phyloP scores from a whole-genome alignment of 2,797 vertebrate species.

The Denticeps clupeoides region DNA sequence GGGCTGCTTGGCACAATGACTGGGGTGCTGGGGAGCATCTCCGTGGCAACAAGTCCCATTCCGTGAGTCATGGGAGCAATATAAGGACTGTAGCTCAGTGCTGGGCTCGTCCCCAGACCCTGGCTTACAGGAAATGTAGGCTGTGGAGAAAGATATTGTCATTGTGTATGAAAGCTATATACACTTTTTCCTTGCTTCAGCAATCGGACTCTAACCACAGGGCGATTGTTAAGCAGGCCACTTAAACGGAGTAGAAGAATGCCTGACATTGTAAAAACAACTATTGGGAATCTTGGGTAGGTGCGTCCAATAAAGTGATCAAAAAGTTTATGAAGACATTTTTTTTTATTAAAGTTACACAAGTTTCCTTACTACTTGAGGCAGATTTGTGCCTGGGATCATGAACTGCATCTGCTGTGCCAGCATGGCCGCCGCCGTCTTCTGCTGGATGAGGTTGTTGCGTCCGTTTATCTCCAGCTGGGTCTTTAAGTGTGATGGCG shows the following conservation, averaged over 20 bases:
- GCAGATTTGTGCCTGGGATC: conserved; percentile 85
- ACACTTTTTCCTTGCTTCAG: no score
- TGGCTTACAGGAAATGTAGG: conserved; percentile 84
- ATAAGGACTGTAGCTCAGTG: conserved; percentile 86
- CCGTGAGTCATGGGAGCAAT: conserved; percentile 81
- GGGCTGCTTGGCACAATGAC: conserved; percentile 87
- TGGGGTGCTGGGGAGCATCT: conserved; percentile 78
- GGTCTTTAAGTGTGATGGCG: conserved; percentile 90
- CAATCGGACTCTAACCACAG: no score
- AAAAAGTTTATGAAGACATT: not conserved
- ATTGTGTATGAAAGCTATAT: no score
- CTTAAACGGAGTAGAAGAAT: no score
- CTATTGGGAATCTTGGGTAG: no score
- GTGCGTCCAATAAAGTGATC: not conserved
- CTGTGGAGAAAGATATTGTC: conserved; percentile 47
- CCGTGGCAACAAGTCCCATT: conserved; percentile 86
- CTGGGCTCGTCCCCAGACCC: conserved; percentile 69
- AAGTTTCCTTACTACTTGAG: conserved; percentile 75
- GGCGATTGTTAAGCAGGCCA: no score
- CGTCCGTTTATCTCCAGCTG: conserved; percentile 94
- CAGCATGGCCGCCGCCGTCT: conserved; percentile 92
- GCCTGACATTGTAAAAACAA: no score
- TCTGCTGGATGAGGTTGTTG: conserved; percentile 94
- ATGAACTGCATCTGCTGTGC: conserved; percentile 97
- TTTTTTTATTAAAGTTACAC: not conserved